phyloP scores from a whole-genome alignment of 2,113 vertebrate genomes.

The Lampris incognitus region DNA sequence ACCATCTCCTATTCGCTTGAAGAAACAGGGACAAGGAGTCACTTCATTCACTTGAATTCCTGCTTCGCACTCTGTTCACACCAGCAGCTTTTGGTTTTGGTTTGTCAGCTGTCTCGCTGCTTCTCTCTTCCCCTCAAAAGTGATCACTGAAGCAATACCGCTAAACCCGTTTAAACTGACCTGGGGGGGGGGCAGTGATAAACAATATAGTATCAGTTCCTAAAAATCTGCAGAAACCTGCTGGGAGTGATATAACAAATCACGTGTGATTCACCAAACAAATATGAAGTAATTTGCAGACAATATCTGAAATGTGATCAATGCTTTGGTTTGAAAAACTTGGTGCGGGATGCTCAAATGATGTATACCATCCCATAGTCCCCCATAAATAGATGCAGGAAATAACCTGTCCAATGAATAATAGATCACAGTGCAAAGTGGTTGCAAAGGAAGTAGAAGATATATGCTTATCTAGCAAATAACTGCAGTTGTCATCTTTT shows the following conservation, averaged over 20 bases:
- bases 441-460: constrained; percentile 14
- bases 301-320: neutral
- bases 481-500: constrained; percentile 7
- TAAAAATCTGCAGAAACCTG: no score
- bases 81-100: neutral
- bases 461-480: constrained; percentile 20
- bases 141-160: neutral
- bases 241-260: no score
- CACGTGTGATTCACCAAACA: neutral
- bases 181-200: no score
- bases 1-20: neutral
- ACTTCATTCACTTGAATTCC: constrained; percentile 4
- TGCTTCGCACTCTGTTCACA: neutral
- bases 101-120: neutral
- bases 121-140: neutral
- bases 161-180: neutral
- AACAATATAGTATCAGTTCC: no score
- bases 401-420: constrained; percentile 23
- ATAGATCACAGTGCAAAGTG: constrained; percentile 16
- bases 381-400: neutral
- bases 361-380: neutral
- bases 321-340: neutral
- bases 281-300: neutral
- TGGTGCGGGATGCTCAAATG: neutral
- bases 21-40: neutral